Base-by-base conservation (phyloP, 2,888 invertebrate species). In the Agrilus mali region DNA sequence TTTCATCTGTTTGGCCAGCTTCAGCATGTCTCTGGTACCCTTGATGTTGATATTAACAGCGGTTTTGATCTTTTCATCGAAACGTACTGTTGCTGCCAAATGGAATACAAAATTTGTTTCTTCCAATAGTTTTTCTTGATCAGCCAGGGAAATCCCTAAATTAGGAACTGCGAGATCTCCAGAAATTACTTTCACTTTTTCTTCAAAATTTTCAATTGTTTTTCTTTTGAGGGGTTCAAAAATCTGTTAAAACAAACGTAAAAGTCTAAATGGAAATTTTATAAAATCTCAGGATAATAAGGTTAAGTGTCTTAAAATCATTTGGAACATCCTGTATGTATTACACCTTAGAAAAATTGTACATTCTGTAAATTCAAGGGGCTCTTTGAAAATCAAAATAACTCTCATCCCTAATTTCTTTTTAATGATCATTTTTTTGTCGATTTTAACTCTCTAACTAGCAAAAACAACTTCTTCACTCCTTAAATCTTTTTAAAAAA, bases 61-160 rank as follows among this genome's bases (percentile, higher is more conserved):
- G n/a, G 70, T 59, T 62, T 74, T 72, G 10, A 87, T 63, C 38
- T 73, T 74, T 57, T 86, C 85, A 57, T 85, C 81, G 59, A 87
- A 86, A 49, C 77, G 71, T 16, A 86, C 79, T 1, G 84, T 84
- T 1, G 85, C 86, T 2, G 85, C 86, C 38, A 78, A 78, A 60
- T 86, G 85, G 60, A 86, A 77, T 12, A 86, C 76, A 39, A 82
- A 67, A 41, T 71, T 66, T 34, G 82, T 77, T 51, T 80, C 71
- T 13, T 71, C 64, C 27, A 63, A 60, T 16, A 77, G 53, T 16
- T 60, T 54, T 36, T 65, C 58, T 50, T 73, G 72, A 54, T 77
- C 73, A 20, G 69, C 60, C 2, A 63, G 55, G 46, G 65, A 67
- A 37, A 78, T 56, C 31, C 75, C 77, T 33, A 79, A 59, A 47